phyloP scores from a whole-genome alignment of 1,140 invertebrate genomes.

The Drosophila azteca region DNA sequence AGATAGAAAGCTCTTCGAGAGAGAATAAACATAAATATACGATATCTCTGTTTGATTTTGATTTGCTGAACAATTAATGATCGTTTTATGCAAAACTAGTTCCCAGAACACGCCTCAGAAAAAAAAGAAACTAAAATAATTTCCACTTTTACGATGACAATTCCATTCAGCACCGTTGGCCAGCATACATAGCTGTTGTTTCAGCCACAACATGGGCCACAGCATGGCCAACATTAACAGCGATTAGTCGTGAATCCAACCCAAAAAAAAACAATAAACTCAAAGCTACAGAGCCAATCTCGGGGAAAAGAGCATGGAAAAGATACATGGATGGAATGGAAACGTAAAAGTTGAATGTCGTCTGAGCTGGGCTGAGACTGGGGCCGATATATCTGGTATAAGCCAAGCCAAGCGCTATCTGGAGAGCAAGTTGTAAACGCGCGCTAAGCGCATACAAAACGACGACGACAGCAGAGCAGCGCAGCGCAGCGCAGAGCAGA shows the following conservation, averaged over 20 bases:
- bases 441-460: constrained; percentile 54
- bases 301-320: constrained; percentile 28
- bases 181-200: constrained; percentile 31
- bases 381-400: constrained; percentile 61
- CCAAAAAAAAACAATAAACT: constrained; percentile 10
- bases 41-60: constrained; percentile 30
- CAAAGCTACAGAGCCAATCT: constrained; percentile 28
- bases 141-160: constrained; percentile 35
- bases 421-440: constrained; percentile 43
- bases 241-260: constrained; percentile 55
- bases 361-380: constrained; percentile 3
- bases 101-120: constrained; percentile 55
- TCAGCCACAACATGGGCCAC: constrained; percentile 49
- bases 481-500: too few species aligned
- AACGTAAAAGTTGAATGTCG: constrained; percentile 20
- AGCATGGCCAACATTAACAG: constrained; percentile 59
- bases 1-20: constrained; percentile 23
- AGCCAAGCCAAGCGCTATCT: constrained; percentile 31
- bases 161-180: constrained; percentile 28
- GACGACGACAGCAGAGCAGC: constrained; percentile 31
- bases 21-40: constrained; percentile 1
- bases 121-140: constrained; percentile 39
- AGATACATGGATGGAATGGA: not conserved
- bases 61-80: constrained; percentile 12
- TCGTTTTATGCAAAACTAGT: constrained; percentile 50